Evolutionary conservation across 2,797 vertebrate genomes (phyloP), one percentile per base, ranked within the genome.

Genomic region (Myoxocephalus aenaeus): DNA sequence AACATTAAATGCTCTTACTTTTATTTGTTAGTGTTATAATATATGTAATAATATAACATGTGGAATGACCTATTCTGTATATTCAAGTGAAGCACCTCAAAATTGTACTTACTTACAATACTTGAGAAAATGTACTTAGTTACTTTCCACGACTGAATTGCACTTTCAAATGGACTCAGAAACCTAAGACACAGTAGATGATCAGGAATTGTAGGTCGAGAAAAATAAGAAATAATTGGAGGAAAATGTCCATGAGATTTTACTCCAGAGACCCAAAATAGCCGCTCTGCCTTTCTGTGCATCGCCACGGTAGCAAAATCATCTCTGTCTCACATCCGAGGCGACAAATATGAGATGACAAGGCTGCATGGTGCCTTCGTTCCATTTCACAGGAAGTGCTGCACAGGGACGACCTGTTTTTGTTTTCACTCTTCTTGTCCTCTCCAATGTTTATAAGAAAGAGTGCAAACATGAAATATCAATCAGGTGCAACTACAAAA

Each of bases 301-400:
- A 76, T 74, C 79, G 67, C n/a, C 51, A 40, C 22, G 15, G 65
- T 44, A 34, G 36, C 65, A 68, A 83, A 71, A 61, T 46, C 67
- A 65, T 77, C 70, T 68, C 36, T 13, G 17, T 22, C 51, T 86
- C 76, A 73, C 34, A 64, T 70, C 67, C 12, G 25, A 71, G 67
- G 75, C 15, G 73, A 68, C 83, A 79, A 82, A 85, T 48, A 32
- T 4, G 50, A 17, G 62, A 32, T 64, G 85, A 85, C 79, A 73
- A 71, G 75, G 70, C 70, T 32, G 69, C 65, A 17, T 46, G 17
- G 1, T 0, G 27, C 66, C 79, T 69, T 51, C 1, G 12, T 76
- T 81, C 59, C 44, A 75, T 79, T 54, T 87, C 61, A 73, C 67
- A 68, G 77, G 66, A 75, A 44, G 53, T 17, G 46, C 57, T n/a